Conservation (phyloP, 1,140 invertebrate species). For the Stenopsyche tienmushanensis region DNA sequence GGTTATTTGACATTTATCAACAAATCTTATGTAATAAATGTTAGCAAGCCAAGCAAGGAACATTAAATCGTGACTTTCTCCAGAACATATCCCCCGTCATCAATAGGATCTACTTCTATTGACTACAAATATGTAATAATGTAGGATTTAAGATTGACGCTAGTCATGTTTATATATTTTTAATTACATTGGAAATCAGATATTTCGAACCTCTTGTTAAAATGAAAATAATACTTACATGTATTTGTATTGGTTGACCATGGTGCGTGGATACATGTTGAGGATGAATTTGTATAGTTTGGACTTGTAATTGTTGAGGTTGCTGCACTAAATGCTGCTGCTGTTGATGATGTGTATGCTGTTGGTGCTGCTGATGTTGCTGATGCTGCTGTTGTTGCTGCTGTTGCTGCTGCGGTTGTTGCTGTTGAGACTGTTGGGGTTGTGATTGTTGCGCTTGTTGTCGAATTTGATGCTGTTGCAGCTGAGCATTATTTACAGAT, state of each 20-base stretch:
- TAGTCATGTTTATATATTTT: too few species aligned
- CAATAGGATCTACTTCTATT: too few species aligned
- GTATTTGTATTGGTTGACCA: slow-evolving; percentile 51
- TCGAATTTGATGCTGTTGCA: slow-evolving; percentile 43
- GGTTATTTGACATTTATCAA: too few species aligned
- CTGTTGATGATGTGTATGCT: slow-evolving; percentile 40
- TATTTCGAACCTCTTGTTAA: too few species aligned
- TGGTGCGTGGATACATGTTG: slow-evolving; percentile 43
- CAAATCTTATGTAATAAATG: too few species aligned
- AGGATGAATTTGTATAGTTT: slow-evolving; percentile 54
- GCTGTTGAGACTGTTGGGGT: slow-evolving; percentile 45
- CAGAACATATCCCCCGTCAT: too few species aligned
- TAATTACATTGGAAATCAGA: too few species aligned
- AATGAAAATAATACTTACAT: slow-evolving; percentile 48
- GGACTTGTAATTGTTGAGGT: slow-evolving; percentile 53
- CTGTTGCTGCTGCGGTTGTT: slow-evolving; percentile 44
- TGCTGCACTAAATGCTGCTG: slow-evolving; percentile 45
- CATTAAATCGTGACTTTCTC: too few species aligned
- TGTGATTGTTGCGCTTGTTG: slow-evolving; percentile 45
- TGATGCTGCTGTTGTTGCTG: slow-evolving; percentile 45
- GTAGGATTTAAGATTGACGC: too few species aligned
- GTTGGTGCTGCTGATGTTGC: slow-evolving; percentile 36
- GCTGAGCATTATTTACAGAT: slow-evolving; percentile 22
- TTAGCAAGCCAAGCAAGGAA: too few species aligned
- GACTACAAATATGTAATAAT: too few species aligned